These are phyloP conservation scores for Tortrix viridana DNA, from an alignment of 2,888 invertebrate species.

Conservation along the genomic window DNA sequence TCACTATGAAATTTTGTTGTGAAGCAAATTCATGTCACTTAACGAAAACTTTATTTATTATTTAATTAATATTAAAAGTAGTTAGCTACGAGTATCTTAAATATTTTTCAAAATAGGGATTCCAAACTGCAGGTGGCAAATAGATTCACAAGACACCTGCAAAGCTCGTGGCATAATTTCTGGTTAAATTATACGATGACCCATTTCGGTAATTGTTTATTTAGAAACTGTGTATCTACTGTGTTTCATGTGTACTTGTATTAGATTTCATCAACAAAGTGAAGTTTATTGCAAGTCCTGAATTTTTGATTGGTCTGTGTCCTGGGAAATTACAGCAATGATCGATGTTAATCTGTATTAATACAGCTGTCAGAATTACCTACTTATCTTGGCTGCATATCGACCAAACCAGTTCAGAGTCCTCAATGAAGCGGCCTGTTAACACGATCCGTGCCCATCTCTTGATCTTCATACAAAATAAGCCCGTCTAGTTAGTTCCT, in stretches of 20 bases:
- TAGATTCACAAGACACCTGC: conserved; percentile 24
- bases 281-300: conserved; percentile 6
- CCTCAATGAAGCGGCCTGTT: conserved; percentile 17
- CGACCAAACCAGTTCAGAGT: conserved; percentile 24
- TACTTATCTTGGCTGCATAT: conserved; percentile 29
- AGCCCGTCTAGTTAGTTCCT: too few species aligned
- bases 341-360: conserved; percentile 60
- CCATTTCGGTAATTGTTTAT: not conserved
- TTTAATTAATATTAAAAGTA: too few species aligned
- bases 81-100: too few species aligned
- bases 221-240: too few species aligned
- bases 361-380: conserved; percentile 57
- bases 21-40: too few species aligned
- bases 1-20: too few species aligned
- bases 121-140: conserved; percentile 23
- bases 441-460: not conserved
- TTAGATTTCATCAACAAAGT: not conserved
- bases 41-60: too few species aligned
- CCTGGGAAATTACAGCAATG: conserved; percentile 51
- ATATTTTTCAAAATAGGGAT: conserved; percentile 19
- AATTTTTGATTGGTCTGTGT: conserved; percentile 22
- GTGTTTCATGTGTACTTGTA: not conserved
- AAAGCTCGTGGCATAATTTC: not conserved
- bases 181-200: conserved; percentile 1
- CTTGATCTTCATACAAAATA: too few species aligned